Evolutionary conservation across 2,797 vertebrate genomes (phyloP).

Genomic region (Buceros bicornis): DNA sequence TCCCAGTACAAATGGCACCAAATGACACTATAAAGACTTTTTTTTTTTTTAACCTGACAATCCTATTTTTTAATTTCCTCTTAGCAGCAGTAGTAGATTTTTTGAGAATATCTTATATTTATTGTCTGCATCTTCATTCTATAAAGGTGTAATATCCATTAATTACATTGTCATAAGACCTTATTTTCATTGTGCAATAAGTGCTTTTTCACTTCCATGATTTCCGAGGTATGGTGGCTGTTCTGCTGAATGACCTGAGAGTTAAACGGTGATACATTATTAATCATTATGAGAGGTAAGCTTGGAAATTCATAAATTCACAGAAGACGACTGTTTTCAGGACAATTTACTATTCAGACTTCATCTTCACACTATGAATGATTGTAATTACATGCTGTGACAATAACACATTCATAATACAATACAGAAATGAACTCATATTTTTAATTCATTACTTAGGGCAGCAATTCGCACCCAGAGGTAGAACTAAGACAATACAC

Average conservation of each 20-base stretch:
- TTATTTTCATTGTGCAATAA: slow-evolving; percentile 57
- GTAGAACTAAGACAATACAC: slow-evolving; percentile 11
- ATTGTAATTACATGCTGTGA: slow-evolving; percentile 74
- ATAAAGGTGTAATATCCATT: slow-evolving; percentile 42
- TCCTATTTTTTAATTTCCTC: background rate
- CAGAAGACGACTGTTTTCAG: slow-evolving; percentile 60
- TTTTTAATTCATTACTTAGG: slow-evolving; percentile 69
- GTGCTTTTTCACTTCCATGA: slow-evolving; percentile 47
- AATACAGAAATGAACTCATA: slow-evolving; percentile 55
- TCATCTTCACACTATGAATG: slow-evolving; percentile 63
- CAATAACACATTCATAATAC: slow-evolving; percentile 75
- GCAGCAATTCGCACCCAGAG: slow-evolving; percentile 45
- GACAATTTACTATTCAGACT: slow-evolving; percentile 68
- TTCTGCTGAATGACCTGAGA: slow-evolving; percentile 45
- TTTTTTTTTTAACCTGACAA: background rate
- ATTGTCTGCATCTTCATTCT: slow-evolving; percentile 46
- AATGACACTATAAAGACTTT: background rate
- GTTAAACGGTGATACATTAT: slow-evolving; percentile 52
- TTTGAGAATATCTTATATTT: background rate
- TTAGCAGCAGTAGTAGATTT: background rate
- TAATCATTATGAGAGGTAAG: slow-evolving; percentile 66
- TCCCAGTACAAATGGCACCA: background rate
- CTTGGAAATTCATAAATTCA: slow-evolving; percentile 67
- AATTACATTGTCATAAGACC: slow-evolving; percentile 49
- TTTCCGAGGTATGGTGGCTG: slow-evolving; percentile 33